Base-by-base conservation (phyloP, 2,888 invertebrate species). In the Heliconius aoede region DNA sequence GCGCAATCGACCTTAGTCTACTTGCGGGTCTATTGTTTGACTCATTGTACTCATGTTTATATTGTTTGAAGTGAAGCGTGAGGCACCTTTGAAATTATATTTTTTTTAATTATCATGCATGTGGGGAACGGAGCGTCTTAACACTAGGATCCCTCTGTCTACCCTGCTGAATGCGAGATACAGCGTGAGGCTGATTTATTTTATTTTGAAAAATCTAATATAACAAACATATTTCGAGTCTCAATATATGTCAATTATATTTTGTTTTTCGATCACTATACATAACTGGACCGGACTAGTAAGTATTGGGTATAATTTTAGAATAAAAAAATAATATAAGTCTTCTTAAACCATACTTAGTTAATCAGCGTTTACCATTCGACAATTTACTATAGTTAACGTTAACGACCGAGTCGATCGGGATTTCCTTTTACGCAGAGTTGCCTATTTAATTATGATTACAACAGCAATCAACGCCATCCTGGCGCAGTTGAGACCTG, bases 1-100 rank as follows among this genome's bases (percentile, higher is more conserved):
- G 83, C 61, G 62, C 85, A 90, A 90, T 82, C 85, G 90, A 86
- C 74, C 74, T 90, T 88, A 90, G 86, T 87, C 89, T 87, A 87
- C 85, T 87, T 88, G 84, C 79, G 21, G 77, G 79, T 73, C 86
- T 84, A 89, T 90, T 89, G 89, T 89, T 84, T 82, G 72, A 11
- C 46, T 51, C n/a, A 36, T 71, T 75, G 51, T 55, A 51, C 55
- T 55, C n/a, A 55, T 71, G 69, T 71, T 64, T 71, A 28, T 36
- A 75, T 58, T 30, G 46, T 67, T 58, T 65, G 58, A 60, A 74
- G 55, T 55, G 55, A 55, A 69, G 69, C 69, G 32, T 55, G 69
- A 69, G 24, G 55, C 55, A 69, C 69, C 36, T 65, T 40, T 69
- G 55, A 69, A 69, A 55, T 69, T n/a, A n/a, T n/a, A n/a, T n/a